These are phyloP conservation scores for Pitta sordida DNA, from an alignment of 2,113 vertebrate species.

Conservation along the genomic window DNA sequence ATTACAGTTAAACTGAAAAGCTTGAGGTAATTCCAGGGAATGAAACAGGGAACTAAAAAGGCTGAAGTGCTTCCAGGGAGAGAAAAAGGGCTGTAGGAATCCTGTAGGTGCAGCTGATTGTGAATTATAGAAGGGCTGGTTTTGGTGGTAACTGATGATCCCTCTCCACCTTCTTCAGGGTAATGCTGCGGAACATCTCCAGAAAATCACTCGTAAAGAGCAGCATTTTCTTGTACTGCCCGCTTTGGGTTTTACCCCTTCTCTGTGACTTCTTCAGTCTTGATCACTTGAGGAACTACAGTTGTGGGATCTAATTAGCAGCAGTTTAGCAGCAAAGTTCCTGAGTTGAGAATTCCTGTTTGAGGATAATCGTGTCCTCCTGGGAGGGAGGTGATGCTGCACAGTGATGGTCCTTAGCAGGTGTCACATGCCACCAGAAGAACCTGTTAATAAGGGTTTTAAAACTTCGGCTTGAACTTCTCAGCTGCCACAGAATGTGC, in stretches of 20 bases:
- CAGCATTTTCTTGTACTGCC: not conserved
- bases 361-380: not conserved
- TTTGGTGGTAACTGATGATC: not conserved
- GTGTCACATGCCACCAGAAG: not conserved
- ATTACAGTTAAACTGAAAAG: not conserved
- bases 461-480: not conserved
- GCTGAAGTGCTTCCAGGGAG: not conserved
- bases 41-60: not conserved
- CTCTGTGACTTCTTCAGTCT: not conserved
- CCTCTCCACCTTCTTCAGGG: not conserved
- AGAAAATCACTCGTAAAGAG: not conserved
- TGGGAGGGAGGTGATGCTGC: not conserved
- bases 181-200: not conserved
- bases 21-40: not conserved
- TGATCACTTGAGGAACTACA: not conserved
- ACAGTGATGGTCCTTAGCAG: not conserved
- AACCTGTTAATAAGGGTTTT: not conserved
- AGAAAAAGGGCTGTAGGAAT: not conserved
- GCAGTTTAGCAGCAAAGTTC: not conserved
- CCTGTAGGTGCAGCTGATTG: not conserved
- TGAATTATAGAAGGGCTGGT: not conserved
- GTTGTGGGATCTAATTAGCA: not conserved
- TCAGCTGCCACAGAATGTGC: not conserved
- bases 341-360: accelerated
- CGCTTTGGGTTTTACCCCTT: not conserved